These are phyloP conservation scores for Echinarachnius parma DNA, from an alignment of 53 echinoderm and acorn worm species.

Conservation along the genomic window DNA sequence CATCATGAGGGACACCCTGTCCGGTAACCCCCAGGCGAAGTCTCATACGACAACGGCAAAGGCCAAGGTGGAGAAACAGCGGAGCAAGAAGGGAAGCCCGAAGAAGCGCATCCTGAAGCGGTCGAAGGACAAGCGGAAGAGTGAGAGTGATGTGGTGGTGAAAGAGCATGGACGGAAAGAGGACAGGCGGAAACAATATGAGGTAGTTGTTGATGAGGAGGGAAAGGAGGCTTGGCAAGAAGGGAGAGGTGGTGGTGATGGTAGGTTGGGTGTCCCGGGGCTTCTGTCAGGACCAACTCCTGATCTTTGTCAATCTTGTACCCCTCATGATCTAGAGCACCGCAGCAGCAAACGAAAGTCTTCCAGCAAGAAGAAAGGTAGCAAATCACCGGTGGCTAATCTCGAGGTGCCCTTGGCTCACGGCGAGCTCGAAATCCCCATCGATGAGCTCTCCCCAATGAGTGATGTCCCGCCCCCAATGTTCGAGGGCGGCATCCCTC, in stretches of 20 bases:
- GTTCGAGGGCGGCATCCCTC: conserved; percentile 81
- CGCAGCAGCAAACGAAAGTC: conserved; percentile 39
- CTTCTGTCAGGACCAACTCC: conserved; percentile 13
- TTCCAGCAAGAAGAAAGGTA: conserved; percentile 11
- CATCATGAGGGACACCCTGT: conserved; percentile 64
- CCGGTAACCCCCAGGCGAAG: conserved; percentile 49
- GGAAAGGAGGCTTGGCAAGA: conserved; percentile 39
- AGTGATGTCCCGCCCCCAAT: conserved; percentile 67
- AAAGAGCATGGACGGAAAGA: conserved; percentile 9
- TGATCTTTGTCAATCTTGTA: conserved; percentile 46
- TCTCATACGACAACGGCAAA: conserved; percentile 50
- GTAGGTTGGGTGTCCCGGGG: conserved; percentile 8
- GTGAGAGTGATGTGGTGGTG: conserved; percentile 29
- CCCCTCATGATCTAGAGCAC: conserved; percentile 30
- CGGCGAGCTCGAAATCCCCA: conserved; percentile 1
- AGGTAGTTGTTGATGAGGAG: conserved; percentile 10
- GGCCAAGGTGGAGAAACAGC: conserved; percentile 48
- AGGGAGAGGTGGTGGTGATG: background rate
- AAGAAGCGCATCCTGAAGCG: conserved; percentile 46
- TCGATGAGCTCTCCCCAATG: conserved; percentile 49
- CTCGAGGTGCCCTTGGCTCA: conserved; percentile 12
- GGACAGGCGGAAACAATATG: conserved; percentile 45
- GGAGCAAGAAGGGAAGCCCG: conserved; percentile 42
- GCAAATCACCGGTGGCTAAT: conserved; percentile 8
- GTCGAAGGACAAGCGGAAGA: conserved; percentile 30